Conservation (phyloP, 2,888 invertebrate genomes). For the Odiellus spinosus region DNA sequence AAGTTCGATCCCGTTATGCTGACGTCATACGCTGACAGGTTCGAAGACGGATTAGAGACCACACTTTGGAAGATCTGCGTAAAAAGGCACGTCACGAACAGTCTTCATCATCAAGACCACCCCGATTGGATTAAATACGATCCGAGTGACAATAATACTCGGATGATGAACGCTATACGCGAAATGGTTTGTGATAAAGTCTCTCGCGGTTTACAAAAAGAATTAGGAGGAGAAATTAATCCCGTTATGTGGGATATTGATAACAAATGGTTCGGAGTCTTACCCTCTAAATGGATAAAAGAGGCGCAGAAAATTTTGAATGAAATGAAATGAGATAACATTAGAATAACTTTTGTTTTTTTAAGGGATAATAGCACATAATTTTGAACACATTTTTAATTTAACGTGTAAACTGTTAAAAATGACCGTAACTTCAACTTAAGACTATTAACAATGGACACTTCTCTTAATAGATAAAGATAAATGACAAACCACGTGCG, state of each 20-base stretch:
- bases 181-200: slow-evolving; percentile 16
- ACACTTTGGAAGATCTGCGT: slow-evolving; percentile 9
- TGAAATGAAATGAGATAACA: background rate
- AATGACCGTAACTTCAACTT: too few relatives aligned
- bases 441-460: too few relatives aligned
- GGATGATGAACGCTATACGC: slow-evolving; percentile 3
- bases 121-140: slow-evolving; percentile 3
- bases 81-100: slow-evolving; percentile 9
- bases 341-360: background rate
- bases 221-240: slow-evolving; percentile 4
- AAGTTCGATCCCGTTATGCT: slow-evolving; percentile 15
- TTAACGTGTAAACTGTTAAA: too few relatives aligned
- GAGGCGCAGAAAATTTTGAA: slow-evolving; percentile 1
- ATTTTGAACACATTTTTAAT: too few relatives aligned
- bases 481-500: too few relatives aligned
- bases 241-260: slow-evolving; percentile 14
- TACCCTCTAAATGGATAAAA: slow-evolving; percentile 6
- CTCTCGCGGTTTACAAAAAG: slow-evolving; percentile 11
- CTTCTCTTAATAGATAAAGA: too few relatives aligned
- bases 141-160: background rate
- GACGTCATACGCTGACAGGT: slow-evolving; percentile 11
- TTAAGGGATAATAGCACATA: background rate
- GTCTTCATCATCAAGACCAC: slow-evolving; percentile 13
- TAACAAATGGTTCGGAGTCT: slow-evolving; percentile 2
- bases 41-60: slow-evolving; percentile 8